Evolutionary conservation across 2,797 vertebrate genomes (phyloP), one percentile per base, ranked within the genome.

Genomic region (Pipistrellus nathusii): DNA sequence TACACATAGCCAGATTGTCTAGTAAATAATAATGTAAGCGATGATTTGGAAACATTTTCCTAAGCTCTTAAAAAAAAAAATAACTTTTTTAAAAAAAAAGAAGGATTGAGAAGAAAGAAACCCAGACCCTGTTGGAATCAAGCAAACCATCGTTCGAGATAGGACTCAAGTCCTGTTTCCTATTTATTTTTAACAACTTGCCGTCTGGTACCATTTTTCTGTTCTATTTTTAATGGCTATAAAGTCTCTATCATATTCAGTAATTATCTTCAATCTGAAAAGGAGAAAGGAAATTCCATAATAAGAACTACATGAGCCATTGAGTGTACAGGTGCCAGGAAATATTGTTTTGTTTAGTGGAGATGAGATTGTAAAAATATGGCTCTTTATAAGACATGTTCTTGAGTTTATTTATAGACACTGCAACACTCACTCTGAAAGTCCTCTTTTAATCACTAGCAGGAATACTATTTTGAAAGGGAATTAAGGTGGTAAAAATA

Each of bases 151-250:
- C 15, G 59, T 0, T 83, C 38, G 77, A 87, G 87, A 97, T 35
- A 95, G 81, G 91, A 92, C 66, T 92, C 44, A 85, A 97, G 94
- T 88, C 38, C 96, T 95, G 96, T 66, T 93, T 97, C 97, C 82
- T 96, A 98, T 98, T 97, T 97, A 96, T 97, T 98, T 95, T 95
- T 95, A 97, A 96, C 81, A 97, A 96, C 95, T 97, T 97, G 90
- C 97, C 92, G 97, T 98, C 97, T 98, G 98, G 98, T 98, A 98
- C 97, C 94, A 97, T 98, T 98, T 98, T 95, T 98, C 80, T 96
- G 77, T 88, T 97, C 93, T 90, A 95, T 94, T 98, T 98, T 97
- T 97, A 98, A 97, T 97, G 94, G 80, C 94, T 98, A 94, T 97
- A 94, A 96, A 98, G 95, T 88, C 97, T 96, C 97, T 96, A 93